Base-by-base conservation (phyloP, 1,140 invertebrate species). In the Adelges cooleyi region DNA sequence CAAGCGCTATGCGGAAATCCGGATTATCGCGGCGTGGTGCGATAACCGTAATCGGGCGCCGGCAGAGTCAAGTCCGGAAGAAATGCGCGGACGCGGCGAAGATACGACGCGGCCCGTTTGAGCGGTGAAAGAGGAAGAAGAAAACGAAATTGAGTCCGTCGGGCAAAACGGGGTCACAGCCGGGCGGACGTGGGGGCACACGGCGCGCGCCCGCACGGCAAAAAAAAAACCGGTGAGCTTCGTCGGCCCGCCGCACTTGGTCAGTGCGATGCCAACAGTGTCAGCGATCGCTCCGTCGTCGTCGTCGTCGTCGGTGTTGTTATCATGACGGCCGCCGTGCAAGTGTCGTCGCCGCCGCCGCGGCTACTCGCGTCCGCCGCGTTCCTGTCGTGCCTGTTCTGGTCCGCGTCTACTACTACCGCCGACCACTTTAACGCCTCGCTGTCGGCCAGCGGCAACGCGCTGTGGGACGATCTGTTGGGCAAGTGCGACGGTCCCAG, bases 401-500 rank as follows among this genome's bases (percentile, higher is more conserved):
- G 25, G 25, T 22, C 33, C 13, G 36, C 20, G 33, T 54, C 33
- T 1, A 18, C 42, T 1, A 2, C 13, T 36, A 22, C n/a, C n/a
- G n/a, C 29, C 11, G 5, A 2, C 22, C n/a, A 22, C 22, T n/a
- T n/a, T n/a, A 15, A 13, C 6, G 1, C 48, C 13, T 5, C 48
- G 9, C 18, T 3, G 15, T 9, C 8, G 20, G 20, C 15, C 36
- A 48, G 42, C 25, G 56, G 56, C 42, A 62, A 62, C 25, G 25
- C 23, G 9, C 56, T 88, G 20, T 88, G 86, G 86, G 81, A 81
- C 65, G 80, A 81, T n/a, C 77, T 89, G 27, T 76, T 87, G 38
- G 82, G 80, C 52, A 82, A 88, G 68, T 89, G 87, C 69, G 56
- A 62, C 56, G 79, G 79, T 18, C 74, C 76, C 18, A 77, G 78